Conservation (phyloP, 2,113 vertebrate genomes). For the Ictalurus furcatus region DNA sequence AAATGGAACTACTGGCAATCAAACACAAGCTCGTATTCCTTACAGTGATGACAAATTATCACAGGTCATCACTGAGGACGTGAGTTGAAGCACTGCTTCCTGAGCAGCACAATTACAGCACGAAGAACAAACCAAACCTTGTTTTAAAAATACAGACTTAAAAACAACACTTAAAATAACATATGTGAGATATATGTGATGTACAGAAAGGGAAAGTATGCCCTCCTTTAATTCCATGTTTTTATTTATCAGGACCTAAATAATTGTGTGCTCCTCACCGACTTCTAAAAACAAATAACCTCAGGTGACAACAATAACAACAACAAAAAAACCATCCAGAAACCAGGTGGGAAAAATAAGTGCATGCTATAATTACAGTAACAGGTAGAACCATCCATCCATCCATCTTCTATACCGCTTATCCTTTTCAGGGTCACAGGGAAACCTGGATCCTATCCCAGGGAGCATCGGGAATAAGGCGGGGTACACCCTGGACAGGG, state of each 20-base stretch:
- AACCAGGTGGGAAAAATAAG: not conserved
- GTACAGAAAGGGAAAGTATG: not conserved
- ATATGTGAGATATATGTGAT: not conserved
- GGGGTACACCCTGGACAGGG: too few species aligned
- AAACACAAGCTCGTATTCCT: slow-evolving; percentile 27
- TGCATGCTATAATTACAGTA: not conserved
- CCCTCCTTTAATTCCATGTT: not conserved
- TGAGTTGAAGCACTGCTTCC: not conserved
- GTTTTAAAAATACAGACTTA: not conserved
- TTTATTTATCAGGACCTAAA: not conserved
- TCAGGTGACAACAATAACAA: not conserved
- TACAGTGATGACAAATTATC: slow-evolving; percentile 8
- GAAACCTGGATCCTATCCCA: too few species aligned
- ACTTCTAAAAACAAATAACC: too few species aligned
- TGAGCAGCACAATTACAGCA: slow-evolving; percentile 10
- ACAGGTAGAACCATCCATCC: not conserved
- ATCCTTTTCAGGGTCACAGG: too few species aligned
- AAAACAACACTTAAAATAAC: not conserved
- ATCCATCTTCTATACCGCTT: too few species aligned
- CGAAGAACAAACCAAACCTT: not conserved
- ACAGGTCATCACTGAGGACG: slow-evolving; percentile 16
- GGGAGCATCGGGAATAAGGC: too few species aligned
- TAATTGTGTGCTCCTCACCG: not conserved
- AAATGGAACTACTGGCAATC: slow-evolving; percentile 29
- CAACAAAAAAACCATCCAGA: not conserved